Conservation (phyloP, 1,140 invertebrate species). For the Diuraphis noxia region DNA sequence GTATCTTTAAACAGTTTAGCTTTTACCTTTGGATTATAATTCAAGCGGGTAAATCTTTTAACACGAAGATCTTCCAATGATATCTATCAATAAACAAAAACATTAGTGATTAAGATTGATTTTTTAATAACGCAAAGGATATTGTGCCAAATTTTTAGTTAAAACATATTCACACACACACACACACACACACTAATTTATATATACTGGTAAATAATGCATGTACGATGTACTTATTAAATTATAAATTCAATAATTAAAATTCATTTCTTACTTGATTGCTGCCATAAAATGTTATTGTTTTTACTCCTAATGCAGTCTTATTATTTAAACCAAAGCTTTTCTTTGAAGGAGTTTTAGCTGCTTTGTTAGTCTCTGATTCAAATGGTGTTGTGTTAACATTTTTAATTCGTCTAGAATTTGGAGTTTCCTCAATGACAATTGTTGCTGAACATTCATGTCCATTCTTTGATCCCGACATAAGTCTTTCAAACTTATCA, state of each 20-base stretch:
- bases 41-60: conserved; percentile 40
- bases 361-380: conserved; percentile 38
- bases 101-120: neutral
- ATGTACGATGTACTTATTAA: neutral
- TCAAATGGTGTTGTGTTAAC: conserved; percentile 38
- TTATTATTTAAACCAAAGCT: neutral
- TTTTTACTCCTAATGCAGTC: neutral
- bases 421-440: conserved; percentile 43
- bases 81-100: conserved; percentile 6
- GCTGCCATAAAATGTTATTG: conserved; percentile 20
- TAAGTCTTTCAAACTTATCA: conserved; percentile 48
- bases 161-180: neutral
- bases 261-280: conserved; percentile 31
- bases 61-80: conserved; percentile 43
- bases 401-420: conserved; percentile 29
- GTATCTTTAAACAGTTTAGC: conserved; percentile 40
- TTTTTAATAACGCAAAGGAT: neutral
- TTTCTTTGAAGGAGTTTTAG: conserved; percentile 42
- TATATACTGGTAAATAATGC: neutral
- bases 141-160: neutral
- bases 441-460: conserved; percentile 25
- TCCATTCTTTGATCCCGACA: conserved; percentile 32
- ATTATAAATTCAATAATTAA: neutral
- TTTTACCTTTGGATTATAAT: conserved; percentile 43
- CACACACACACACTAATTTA: too few relatives aligned